Evolutionary conservation across 2,797 vertebrate species (phyloP).

Genomic region (Ptychobarbus kaznakovi): DNA sequence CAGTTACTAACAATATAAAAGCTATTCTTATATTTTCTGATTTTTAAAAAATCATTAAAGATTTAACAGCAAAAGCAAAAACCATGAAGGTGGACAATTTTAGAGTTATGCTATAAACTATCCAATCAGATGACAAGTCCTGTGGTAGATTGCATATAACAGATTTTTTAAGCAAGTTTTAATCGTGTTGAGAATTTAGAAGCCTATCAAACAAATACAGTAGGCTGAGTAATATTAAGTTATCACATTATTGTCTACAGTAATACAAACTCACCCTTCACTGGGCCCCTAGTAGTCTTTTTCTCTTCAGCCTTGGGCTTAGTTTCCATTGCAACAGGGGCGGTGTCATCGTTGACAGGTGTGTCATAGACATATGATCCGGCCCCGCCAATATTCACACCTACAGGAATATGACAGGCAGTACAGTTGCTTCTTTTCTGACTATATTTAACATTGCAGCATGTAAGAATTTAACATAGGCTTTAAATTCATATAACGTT

Average conservation of each 20-base stretch:
- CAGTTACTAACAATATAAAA: too few species aligned
- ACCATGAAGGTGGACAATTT: too few species aligned
- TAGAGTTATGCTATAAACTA: too few species aligned
- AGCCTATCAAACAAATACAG: too few species aligned
- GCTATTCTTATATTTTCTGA: neutral
- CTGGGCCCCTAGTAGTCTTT: conserved; percentile 69
- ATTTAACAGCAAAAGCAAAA: neutral
- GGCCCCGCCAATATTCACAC: conserved; percentile 80
- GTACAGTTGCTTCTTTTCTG: neutral
- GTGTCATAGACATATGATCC: conserved; percentile 78
- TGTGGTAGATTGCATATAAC: too few species aligned
- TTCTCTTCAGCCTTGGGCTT: conserved; percentile 67
- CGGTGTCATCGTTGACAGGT: conserved; percentile 68
- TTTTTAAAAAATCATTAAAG: neutral
- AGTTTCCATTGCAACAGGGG: conserved; percentile 68
- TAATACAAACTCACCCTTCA: conserved; percentile 72
- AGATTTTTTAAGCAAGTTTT: too few species aligned
- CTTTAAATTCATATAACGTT: neutral
- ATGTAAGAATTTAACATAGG: neutral
- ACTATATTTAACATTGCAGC: neutral
- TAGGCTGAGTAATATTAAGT: too few species aligned
- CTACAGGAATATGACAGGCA: conserved; percentile 55
- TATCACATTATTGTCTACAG: too few species aligned
- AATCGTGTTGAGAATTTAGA: too few species aligned
- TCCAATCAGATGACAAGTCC: too few species aligned